Evolutionary conservation across 2,888 invertebrate genomes (phyloP), one percentile per base, ranked within the genome.

Genomic region (Mythimna pallens): DNA sequence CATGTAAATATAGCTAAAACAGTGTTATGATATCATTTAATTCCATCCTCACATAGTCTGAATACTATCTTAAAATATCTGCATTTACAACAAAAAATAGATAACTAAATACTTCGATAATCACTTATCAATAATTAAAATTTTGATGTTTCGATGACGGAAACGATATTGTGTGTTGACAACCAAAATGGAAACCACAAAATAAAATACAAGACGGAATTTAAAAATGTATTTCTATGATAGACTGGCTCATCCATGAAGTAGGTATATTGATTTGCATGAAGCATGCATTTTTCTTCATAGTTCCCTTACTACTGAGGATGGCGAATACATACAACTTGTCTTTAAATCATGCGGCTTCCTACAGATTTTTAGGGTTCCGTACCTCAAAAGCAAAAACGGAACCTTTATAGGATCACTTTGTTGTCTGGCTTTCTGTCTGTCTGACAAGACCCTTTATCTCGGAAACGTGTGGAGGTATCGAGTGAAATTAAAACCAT

Each of bases 51-150:
- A 9, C 9, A 54, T 8, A 47, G 9, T 25, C 58, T 22, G 22
- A 57, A 54, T 59, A 72, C 25, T 40, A 61, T 61, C 40, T 40
- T 36, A 55, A 0, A 3, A 43, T 25, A 73, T 58, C 40, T 57
- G 20, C 22, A 50, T 74, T 63, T 65, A 74, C 36, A 40, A 61
- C 54, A 61, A 67, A 22, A 54, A 61, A 25, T 25, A 40, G 36
- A 68, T 74, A 61, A 17, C 47, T 20, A 67, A 74, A 68, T 68
- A 61, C 22, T 47, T 68, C 20, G 59, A 76, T 61, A 47, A 54
- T 40, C 36, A 68, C 20, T n/a, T 61, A 61, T 55, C 47, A 54
- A 76, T 76, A 50, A 55, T 68, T 55, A 40, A 10, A 14, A 7
- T 30, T n/a, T 25, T 30, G 10, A 54, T 68, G 20, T 68, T 40